Evolutionary conservation across 2,113 vertebrate species (phyloP).

Genomic region (Saguinus imperator): DNA sequence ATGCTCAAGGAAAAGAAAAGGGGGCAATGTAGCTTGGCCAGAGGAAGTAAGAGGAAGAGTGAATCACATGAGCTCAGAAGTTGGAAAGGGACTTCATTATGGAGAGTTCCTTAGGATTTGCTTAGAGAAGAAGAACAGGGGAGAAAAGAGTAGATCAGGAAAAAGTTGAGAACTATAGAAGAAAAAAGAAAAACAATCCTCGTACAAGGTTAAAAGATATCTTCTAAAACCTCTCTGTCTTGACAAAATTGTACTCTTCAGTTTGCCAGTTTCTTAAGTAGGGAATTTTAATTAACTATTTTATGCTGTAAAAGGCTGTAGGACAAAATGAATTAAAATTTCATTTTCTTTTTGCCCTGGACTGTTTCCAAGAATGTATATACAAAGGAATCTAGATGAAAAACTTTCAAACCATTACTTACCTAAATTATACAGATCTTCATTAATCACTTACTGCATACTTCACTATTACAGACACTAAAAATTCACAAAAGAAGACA

Average conservation of each 20-base stretch:
- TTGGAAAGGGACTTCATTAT: neutral
- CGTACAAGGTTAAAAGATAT: neutral
- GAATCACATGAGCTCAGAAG: neutral
- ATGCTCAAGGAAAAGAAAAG: neutral
- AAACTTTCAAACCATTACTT: conserved; percentile 11
- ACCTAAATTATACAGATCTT: conserved; percentile 27
- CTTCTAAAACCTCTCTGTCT: neutral
- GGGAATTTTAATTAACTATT: conserved; percentile 35
- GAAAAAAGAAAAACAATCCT: neutral
- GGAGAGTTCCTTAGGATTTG: neutral
- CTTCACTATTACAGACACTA: neutral
- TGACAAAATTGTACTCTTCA: neutral
- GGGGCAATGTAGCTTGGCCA: accelerated
- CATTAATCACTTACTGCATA: neutral
- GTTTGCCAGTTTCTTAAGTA: conserved; percentile 25
- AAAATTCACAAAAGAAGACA: neutral
- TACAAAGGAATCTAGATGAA: neutral
- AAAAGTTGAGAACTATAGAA: neutral
- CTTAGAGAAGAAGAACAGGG: neutral
- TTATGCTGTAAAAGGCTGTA: neutral
- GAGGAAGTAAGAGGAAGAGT: neutral
- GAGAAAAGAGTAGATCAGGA: neutral
- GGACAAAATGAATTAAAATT: conserved; percentile 12
- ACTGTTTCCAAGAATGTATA: conserved; percentile 42
- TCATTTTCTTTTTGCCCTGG: conserved; percentile 19